Evolutionary conservation across 2,888 invertebrate genomes (phyloP), one percentile per base, ranked within the genome.

Genomic region (Drosophila mercatorum): DNA sequence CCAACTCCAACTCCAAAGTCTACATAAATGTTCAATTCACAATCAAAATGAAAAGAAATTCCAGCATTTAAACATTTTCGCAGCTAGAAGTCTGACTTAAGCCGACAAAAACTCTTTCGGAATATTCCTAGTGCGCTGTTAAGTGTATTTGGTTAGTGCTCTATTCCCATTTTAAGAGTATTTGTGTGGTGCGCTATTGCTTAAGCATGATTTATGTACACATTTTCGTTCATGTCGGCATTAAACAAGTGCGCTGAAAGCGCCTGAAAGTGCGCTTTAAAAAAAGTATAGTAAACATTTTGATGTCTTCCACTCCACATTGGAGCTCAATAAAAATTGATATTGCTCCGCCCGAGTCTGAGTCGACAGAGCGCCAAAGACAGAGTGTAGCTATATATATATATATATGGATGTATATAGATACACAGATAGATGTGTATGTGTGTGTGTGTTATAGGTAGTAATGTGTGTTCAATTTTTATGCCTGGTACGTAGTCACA

Each of bases 311-410:
- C 31, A 51, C 31, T 60, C 17, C 51, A 5, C 34, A 40, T 36
- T 22, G 52, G 34, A 53, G 55, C 67, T 79, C 85, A 79, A 64
- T 67, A 72, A 73, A 73, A 73, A 71, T 71, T 56, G 59, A 68
- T 69, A 71, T 68, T 66, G 49, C 47, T 34, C n/a, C 31, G 49
- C 49, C 49, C n/a, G 31, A 49, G 59, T 49, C 44, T 31, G 31
- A 49, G 59, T 49, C 41, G 52, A 53, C 53, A 12, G 57, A 7
- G 26, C 38, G n/a, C n/a, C 55, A 28, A 49, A 46, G 44, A 40
- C 43, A 57, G 56, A 41, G 34, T 34, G 59, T 28, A 53, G 58
- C 68, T 12, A 22, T 36, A 22, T n/a, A 36, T 68, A 36, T 34
- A 38, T 51, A 7, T 38, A 31, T 52, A 14, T 49, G 5, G 22